phyloP scores from a whole-genome alignment of 2,113 vertebrate species.

The Mellivora capensis region DNA sequence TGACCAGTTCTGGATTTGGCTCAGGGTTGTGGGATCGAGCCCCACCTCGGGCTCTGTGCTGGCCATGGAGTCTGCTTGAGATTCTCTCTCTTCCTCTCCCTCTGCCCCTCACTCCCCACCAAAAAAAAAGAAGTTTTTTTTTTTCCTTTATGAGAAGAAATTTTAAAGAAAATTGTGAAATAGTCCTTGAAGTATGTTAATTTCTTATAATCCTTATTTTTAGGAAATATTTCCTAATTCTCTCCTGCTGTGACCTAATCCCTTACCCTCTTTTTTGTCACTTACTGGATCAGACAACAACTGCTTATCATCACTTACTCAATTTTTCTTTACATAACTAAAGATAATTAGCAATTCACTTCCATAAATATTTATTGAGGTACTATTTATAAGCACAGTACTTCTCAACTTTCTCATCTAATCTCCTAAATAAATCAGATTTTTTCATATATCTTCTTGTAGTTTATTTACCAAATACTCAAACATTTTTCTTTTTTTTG shows the following conservation, averaged over 20 bases:
- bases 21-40: background rate
- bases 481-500: conserved; percentile 11
- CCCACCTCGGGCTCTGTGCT: background rate
- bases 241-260: background rate
- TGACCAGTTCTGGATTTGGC: background rate
- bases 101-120: background rate
- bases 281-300: background rate
- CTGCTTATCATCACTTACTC: background rate
- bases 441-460: background rate
- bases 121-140: background rate
- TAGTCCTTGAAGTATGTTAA: background rate
- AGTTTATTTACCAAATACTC: background rate
- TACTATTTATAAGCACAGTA: background rate
- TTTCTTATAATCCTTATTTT: conserved; percentile 10
- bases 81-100: background rate
- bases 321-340: background rate
- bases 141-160: background rate
- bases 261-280: conserved; percentile 2
- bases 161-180: background rate
- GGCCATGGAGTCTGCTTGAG: background rate
- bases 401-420: background rate
- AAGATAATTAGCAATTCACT: conserved; percentile 8
- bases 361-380: conserved; percentile 17
- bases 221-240: conserved; percentile 5
- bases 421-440: background rate